Evolutionary conservation across 2,113 vertebrate genomes (phyloP), one percentile per base, ranked within the genome.

Genomic region (Rafetus swinhoei): DNA sequence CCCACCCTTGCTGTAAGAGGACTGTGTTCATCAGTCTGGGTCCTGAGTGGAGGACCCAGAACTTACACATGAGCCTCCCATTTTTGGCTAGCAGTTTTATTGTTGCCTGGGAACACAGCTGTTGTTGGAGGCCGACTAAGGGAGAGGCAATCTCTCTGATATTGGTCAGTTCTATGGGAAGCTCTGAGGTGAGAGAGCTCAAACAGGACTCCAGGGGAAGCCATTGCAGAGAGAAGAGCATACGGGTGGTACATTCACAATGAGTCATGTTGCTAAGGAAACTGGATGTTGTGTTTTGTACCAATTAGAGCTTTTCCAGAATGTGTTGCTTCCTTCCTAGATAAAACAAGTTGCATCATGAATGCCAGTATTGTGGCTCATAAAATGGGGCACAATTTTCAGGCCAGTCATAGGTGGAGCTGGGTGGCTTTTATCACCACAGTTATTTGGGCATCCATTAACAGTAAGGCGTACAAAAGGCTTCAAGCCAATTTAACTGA

Each of bases 121-220:
- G 39, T 25, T 18, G 57, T 5, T 3, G 14, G 55, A 95, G 29
- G 22, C 25, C 84, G 29, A 0, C 11, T n/a, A 3, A 2, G 52
- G 55, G 15, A 85, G 45, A 87, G 19, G 79, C 50, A 24, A 45
- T 24, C 79, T 81, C 12, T 65, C 35, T 76, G 24, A 45, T 10
- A 39, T 10, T 85, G 4, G 39, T 87, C 13, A 13, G 32, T 7
- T 79, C 2, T 21, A 85, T 11, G 54, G 60, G 7, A 11, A 1
- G 0, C 18, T 83, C 27, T 85, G 32, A 83, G 5, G 18, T 45
- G 29, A 87, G 13, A 91, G 54, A 35, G 25, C 84, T 92, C 35
- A 87, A 77, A 29, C 2, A 39, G 52, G 0, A 1, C 3, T 27
- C n/a, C 35, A 72, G 32, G n/a, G 65, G n/a, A 19, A 72, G 18